Conservation (phyloP, 2,888 invertebrate species). For the Cetonia aurata region DNA sequence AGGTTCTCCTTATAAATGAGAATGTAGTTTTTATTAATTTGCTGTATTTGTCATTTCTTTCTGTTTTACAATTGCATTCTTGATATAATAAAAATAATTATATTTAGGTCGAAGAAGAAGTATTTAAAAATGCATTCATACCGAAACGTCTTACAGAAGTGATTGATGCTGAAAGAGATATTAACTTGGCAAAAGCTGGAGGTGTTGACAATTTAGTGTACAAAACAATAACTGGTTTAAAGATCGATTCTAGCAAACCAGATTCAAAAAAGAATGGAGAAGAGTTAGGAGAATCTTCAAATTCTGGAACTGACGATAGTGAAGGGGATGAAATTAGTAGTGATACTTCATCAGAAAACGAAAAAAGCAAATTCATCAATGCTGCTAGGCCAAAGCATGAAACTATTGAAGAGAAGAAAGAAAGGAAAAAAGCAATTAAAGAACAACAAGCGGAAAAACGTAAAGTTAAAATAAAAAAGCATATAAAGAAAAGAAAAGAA, state of each 20-base stretch:
- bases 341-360: slow-evolving; percentile 59
- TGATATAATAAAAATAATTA: slow-evolving; percentile 14
- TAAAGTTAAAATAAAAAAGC: slow-evolving; percentile 91
- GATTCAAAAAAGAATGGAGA: slow-evolving; percentile 76
- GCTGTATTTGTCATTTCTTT: no score
- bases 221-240: slow-evolving; percentile 88
- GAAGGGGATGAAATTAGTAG: slow-evolving; percentile 43
- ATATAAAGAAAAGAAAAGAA: slow-evolving; percentile 91
- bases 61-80: no score
- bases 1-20: no score
- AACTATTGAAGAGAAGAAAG: slow-evolving; percentile 83
- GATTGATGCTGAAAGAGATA: slow-evolving; percentile 87
- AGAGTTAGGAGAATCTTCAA: not conserved
- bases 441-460: slow-evolving; percentile 90
- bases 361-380: slow-evolving; percentile 72
- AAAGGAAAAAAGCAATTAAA: slow-evolving; percentile 90
- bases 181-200: slow-evolving; percentile 82
- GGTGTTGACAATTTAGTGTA: slow-evolving; percentile 82
- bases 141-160: slow-evolving; percentile 94
- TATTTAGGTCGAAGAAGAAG: slow-evolving; percentile 82
- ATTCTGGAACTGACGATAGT: slow-evolving; percentile 50
- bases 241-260: slow-evolving; percentile 82
- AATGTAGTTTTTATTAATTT: no score
- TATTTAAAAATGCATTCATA: slow-evolving; percentile 94
- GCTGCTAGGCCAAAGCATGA: slow-evolving; percentile 82